Conservation (phyloP, 2,797 vertebrate genomes). For the Propithecus perrieri region DNA sequence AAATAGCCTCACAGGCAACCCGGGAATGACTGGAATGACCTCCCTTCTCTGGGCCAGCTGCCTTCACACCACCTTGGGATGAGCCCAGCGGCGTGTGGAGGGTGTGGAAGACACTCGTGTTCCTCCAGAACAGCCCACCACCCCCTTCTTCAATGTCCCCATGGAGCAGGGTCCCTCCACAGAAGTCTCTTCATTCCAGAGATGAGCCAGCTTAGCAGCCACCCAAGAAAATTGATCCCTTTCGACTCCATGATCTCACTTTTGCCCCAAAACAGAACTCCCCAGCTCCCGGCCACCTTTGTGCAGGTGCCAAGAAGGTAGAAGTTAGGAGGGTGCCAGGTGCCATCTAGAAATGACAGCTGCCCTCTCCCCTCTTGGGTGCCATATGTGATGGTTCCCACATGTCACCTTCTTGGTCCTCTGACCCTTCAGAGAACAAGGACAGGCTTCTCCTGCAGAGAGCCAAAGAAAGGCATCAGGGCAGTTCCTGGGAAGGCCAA, state of each 20-base stretch:
- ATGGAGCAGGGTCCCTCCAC: background rate
- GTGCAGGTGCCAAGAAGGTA: background rate
- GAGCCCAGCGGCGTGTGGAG: background rate
- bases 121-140: background rate
- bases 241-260: background rate
- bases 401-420: background rate
- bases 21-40: background rate
- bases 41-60: background rate
- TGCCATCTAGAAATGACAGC: background rate
- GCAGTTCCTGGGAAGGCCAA: background rate
- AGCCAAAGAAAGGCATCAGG: background rate
- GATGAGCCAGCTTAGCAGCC: background rate
- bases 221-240: background rate
- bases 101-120: background rate
- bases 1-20: background rate
- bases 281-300: background rate
- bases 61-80: background rate
- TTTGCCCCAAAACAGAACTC: background rate
- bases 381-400: rapidly evolving
- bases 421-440: background rate
- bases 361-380: background rate
- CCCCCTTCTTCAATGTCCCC: background rate
- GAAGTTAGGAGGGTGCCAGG: background rate
- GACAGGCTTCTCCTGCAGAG: background rate
- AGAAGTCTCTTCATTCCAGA: background rate